A percentile compares a stretch with the other conserved stretches of the same genome.
phyloP scores from a whole-genome alignment of 2,113 vertebrate genomes.

The Thymallus thymallus region DNA sequence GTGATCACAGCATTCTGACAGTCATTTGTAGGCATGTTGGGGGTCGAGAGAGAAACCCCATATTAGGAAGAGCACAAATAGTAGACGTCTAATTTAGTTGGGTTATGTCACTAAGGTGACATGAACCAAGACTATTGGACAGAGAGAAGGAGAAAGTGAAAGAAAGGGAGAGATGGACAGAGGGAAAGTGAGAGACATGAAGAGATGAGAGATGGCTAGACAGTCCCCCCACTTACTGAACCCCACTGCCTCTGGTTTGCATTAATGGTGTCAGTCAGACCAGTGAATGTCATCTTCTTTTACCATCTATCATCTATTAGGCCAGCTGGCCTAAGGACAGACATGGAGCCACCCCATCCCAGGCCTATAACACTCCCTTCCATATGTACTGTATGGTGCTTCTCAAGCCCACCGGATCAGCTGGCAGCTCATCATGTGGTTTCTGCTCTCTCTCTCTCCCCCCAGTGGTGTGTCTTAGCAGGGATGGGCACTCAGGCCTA shows the following conservation, averaged over 20 bases:
- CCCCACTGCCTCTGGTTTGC: not conserved
- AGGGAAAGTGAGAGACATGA: no score
- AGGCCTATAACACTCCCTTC: not conserved
- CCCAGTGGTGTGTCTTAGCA: not conserved
- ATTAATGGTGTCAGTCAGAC: not conserved
- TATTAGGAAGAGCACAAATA: not conserved
- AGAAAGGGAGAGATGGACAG: no score
- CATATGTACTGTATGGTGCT: not conserved
- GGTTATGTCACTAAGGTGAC: not conserved
- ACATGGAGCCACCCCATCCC: not conserved
- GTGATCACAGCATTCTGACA: constrained; percentile 2
- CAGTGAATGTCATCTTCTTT: not conserved
- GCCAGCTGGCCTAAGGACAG: not conserved
- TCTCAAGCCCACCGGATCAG: not conserved
- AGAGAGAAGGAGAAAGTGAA: not conserved
- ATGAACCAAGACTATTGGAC: not conserved
- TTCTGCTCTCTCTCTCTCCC: not conserved
- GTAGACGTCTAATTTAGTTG: not conserved
- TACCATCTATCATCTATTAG: not conserved
- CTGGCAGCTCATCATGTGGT: constrained; percentile 4
- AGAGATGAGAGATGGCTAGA: not conserved
- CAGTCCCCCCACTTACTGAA: not conserved
- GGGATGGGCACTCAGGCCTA: not conserved
- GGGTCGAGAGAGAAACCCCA: not conserved
- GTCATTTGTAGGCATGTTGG: constrained; percentile 3